A percentile compares a stretch with the other conserved stretches of the same genome.
Evolutionary conservation across 2,797 vertebrate species (phyloP).

Genomic region (Muscicapa comitata): DNA sequence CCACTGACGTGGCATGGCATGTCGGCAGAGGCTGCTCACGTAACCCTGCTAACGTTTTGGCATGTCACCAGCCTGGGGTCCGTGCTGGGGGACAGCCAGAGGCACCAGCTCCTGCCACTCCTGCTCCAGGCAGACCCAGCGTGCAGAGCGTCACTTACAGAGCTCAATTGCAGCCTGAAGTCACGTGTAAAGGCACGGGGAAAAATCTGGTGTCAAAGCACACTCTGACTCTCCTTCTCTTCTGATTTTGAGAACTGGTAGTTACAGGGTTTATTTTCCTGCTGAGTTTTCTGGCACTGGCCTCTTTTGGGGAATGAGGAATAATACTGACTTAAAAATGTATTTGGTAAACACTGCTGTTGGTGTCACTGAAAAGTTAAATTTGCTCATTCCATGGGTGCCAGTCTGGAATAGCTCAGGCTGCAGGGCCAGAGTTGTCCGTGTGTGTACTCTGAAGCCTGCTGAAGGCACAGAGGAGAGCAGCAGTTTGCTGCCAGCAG

Average conservation of each 20-base stretch:
- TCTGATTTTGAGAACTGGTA: neutral
- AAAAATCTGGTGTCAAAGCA: neutral
- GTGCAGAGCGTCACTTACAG: accelerated
- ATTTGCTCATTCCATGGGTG: neutral
- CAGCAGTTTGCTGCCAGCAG: neutral
- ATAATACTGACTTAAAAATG: neutral
- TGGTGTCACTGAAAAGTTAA: accelerated
- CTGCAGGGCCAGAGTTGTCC: neutral
- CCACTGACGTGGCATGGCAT: neutral
- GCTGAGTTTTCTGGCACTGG: neutral
- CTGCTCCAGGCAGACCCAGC: neutral
- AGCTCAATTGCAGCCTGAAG: neutral
- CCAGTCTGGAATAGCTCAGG: neutral
- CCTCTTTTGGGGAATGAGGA: neutral
- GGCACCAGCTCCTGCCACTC: accelerated
- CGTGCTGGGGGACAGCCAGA: neutral
- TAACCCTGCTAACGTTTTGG: neutral
- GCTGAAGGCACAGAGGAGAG: neutral
- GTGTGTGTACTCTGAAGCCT: neutral
- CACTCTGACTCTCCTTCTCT: accelerated
- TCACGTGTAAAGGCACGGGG: accelerated
- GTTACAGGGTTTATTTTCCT: neutral
- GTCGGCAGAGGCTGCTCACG: neutral
- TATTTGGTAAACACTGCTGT: neutral
- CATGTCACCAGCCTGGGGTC: accelerated